Percentiles rank a stretch among this genome's conserved stretches.
phyloP scores from a whole-genome alignment of 2,888 invertebrate genomes.

The Tetanocera ferruginea region DNA sequence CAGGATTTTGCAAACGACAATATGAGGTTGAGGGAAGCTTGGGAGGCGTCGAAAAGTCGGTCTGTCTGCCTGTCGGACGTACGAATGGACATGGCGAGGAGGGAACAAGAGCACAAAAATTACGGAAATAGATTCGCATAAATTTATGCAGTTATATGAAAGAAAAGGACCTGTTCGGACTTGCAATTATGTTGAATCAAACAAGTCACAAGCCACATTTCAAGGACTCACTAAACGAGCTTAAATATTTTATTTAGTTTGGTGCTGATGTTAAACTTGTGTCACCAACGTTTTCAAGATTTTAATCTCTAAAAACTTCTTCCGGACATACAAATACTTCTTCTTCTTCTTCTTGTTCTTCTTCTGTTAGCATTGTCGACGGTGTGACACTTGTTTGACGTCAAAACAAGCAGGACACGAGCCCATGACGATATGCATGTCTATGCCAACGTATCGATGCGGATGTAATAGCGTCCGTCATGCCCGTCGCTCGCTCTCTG shows the following conservation, averaged over 20 bases:
- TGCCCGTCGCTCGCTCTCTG: constrained; percentile 60
- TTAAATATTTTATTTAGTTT: constrained; percentile 3
- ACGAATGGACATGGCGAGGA: constrained; percentile 15
- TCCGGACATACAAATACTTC: background rate
- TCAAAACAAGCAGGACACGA: constrained; percentile 49
- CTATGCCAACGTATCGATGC: constrained; percentile 47
- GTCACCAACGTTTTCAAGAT: constrained; percentile 51
- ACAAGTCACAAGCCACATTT: background rate
- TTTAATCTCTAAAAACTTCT: constrained; percentile 53
- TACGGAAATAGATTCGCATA: constrained; percentile 20
- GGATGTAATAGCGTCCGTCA: constrained; percentile 57
- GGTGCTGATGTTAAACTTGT: constrained; percentile 42
- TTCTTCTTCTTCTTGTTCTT: too few relatives aligned
- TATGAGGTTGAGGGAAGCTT: background rate
- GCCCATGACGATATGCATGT: background rate
- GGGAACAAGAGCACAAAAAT: constrained; percentile 4
- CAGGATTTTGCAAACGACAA: constrained; percentile 20
- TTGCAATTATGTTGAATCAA: background rate
- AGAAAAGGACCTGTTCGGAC: background rate
- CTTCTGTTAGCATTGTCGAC: background rate
- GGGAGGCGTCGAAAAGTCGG: background rate
- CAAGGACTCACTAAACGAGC: constrained; percentile 8
- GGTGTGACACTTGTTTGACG: constrained; percentile 63
- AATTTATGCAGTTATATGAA: background rate
- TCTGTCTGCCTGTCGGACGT: constrained; percentile 26